These are phyloP conservation scores for Catharus fuscescens DNA, from an alignment of 2,113 vertebrate species.

Conservation along the genomic window DNA sequence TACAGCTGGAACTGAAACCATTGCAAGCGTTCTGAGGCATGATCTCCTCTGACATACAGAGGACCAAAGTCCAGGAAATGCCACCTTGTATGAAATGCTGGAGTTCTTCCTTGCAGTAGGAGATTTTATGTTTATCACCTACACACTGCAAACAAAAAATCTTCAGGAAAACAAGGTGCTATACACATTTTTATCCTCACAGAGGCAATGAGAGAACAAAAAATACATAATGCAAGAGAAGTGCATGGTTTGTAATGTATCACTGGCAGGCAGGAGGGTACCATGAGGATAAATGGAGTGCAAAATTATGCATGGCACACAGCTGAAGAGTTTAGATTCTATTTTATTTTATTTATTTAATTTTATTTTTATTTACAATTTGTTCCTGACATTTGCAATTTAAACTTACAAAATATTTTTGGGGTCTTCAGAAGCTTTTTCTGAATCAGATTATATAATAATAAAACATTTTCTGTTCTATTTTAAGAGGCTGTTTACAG, in stretches of 20 bases:
- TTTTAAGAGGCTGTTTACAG: background rate
- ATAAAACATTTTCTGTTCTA: background rate
- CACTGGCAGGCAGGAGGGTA: background rate
- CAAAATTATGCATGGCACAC: background rate
- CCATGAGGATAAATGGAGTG: background rate
- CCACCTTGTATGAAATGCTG: background rate
- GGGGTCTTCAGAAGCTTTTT: background rate
- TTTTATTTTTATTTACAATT: background rate
- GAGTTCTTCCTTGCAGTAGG: background rate
- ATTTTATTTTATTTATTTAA: background rate
- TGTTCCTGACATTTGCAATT: background rate
- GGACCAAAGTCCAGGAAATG: background rate
- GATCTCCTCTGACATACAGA: background rate
- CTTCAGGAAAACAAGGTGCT: background rate
- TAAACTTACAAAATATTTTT: background rate
- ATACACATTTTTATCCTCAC: background rate
- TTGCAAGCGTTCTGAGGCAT: background rate
- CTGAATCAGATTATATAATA: background rate
- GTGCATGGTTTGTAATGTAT: background rate
- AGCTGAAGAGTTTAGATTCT: background rate
- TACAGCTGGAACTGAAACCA: background rate
- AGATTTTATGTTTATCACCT: background rate
- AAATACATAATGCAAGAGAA: background rate
- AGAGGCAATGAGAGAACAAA: slow-evolving; percentile 1
- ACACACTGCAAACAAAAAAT: background rate